Evolutionary conservation across 2,888 invertebrate species (phyloP).

Genomic region (Drosophila fulvimacula): DNA sequence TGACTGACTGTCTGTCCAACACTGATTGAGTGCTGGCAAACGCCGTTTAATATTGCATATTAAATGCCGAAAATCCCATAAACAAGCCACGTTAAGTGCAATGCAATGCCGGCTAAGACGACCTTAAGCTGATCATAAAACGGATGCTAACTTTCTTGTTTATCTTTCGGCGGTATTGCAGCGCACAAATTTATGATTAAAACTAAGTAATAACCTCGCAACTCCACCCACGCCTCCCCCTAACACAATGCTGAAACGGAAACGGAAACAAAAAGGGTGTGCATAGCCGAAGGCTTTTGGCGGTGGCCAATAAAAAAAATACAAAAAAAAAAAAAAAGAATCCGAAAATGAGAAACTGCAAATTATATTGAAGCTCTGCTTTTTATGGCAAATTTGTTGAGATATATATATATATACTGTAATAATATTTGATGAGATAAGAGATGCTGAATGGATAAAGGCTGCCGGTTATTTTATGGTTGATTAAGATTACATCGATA

Average conservation of each 20-base stretch:
- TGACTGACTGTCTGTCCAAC: constrained; percentile 11
- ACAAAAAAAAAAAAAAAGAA: neutral
- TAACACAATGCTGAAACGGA: constrained; percentile 4
- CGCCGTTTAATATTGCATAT: constrained; percentile 34
- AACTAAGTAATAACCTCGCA: constrained; percentile 60
- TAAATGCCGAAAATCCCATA: constrained; percentile 34
- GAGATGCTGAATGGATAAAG: neutral
- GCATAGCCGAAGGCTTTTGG: constrained; percentile 12
- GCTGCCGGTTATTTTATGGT: constrained; percentile 15
- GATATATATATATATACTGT: neutral
- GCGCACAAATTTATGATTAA: constrained; percentile 62
- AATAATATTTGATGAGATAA: constrained; percentile 24
- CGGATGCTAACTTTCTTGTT: constrained; percentile 37
- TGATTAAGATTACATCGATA: constrained; percentile 5
- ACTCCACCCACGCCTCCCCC: neutral
- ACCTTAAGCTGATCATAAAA: constrained; percentile 44
- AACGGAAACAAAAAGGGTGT: constrained; percentile 19
- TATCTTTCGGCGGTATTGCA: constrained; percentile 35
- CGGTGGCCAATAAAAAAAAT: constrained; percentile 11
- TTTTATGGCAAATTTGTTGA: constrained; percentile 38
- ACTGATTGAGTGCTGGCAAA: constrained; percentile 37
- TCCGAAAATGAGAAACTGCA: constrained; percentile 32
- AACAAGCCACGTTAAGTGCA: constrained; percentile 45
- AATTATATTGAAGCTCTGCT: constrained; percentile 41
- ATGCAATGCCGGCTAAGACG: constrained; percentile 28